Percentiles rank a stretch among this genome's conserved stretches.
These are phyloP conservation scores for Xestobium rufovillosum DNA, from an alignment of 2,888 invertebrate genomes.

Conservation along the genomic window DNA sequence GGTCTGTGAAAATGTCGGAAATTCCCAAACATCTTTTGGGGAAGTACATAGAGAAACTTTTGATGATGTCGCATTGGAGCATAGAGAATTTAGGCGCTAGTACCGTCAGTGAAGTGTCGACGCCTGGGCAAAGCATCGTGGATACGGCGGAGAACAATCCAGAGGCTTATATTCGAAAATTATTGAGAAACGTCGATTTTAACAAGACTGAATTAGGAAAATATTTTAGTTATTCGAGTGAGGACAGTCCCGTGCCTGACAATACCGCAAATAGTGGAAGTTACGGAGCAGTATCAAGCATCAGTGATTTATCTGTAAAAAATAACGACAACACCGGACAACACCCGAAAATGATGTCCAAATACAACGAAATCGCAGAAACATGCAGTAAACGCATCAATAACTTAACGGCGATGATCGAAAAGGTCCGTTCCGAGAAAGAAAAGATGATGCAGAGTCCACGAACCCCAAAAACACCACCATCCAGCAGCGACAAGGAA, in stretches of 20 bases:
- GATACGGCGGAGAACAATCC: slow-evolving; percentile 40
- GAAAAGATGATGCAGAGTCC: slow-evolving; percentile 41
- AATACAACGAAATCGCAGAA: slow-evolving; percentile 48
- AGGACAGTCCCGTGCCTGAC: slow-evolving; percentile 15
- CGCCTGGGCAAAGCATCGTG: slow-evolving; percentile 45
- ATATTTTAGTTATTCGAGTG: slow-evolving; percentile 25
- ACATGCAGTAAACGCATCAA: slow-evolving; percentile 51
- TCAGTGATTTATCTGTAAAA: background rate
- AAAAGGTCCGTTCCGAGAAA: slow-evolving; percentile 52
- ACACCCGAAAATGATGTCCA: slow-evolving; percentile 22
- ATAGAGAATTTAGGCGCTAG: slow-evolving; percentile 45
- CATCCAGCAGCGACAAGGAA: slow-evolving; percentile 25
- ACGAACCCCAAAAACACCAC: too few species aligned
- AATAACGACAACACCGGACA: background rate
- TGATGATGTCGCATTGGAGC: slow-evolving; percentile 46
- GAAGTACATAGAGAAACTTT: slow-evolving; percentile 45
- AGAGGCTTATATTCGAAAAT: slow-evolving; percentile 8
- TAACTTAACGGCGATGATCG: slow-evolving; percentile 49
- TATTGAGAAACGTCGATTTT: slow-evolving; percentile 29
- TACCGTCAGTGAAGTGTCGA: slow-evolving; percentile 43
- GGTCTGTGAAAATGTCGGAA: slow-evolving; percentile 1
- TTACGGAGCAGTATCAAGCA: slow-evolving; percentile 1
- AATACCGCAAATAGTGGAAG: slow-evolving; percentile 5
- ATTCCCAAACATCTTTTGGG: slow-evolving; percentile 37
- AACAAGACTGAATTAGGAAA: slow-evolving; percentile 25